These are phyloP conservation scores for Calidris pygmaea DNA, from an alignment of 2,113 vertebrate species.

Conservation along the genomic window DNA sequence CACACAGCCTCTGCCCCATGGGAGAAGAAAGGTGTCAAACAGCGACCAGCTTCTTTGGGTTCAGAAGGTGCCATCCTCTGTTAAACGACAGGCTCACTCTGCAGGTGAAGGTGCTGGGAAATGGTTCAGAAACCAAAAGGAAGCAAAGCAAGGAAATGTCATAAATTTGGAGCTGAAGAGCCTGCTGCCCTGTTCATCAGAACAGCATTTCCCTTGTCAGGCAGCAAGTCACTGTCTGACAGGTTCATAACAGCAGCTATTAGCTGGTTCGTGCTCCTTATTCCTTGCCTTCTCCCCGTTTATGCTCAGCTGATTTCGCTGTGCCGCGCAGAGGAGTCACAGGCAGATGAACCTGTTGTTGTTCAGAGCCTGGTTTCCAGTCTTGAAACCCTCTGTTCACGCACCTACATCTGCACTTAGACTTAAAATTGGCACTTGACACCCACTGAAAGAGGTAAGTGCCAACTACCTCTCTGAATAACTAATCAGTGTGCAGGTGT, in stretches of 20 bases:
- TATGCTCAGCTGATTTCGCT: not conserved
- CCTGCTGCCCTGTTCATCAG: not conserved
- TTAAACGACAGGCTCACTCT: not conserved
- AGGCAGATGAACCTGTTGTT: not conserved
- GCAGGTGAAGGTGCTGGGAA: not conserved
- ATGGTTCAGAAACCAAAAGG: not conserved
- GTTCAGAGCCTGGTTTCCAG: not conserved
- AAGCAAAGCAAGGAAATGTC: not conserved
- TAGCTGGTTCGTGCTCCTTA: not conserved
- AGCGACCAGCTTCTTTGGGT: not conserved
- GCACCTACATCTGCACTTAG: conserved; percentile 36
- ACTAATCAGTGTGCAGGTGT: conserved; percentile 35
- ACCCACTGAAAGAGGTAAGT: conserved; percentile 18
- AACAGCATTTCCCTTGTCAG: not conserved
- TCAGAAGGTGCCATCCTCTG: not conserved
- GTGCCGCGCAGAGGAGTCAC: not conserved
- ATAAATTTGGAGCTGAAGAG: not conserved
- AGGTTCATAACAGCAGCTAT: not conserved
- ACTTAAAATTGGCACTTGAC: conserved; percentile 42
- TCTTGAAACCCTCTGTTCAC: not conserved
- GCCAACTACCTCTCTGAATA: conserved; percentile 14
- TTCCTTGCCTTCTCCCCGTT: not conserved
- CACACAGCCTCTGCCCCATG: not conserved
- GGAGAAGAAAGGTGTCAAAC: not conserved
- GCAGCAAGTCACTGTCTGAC: not conserved